Base-by-base conservation (phyloP, 2,888 invertebrate genomes). In the Rhodophaea formosa region DNA sequence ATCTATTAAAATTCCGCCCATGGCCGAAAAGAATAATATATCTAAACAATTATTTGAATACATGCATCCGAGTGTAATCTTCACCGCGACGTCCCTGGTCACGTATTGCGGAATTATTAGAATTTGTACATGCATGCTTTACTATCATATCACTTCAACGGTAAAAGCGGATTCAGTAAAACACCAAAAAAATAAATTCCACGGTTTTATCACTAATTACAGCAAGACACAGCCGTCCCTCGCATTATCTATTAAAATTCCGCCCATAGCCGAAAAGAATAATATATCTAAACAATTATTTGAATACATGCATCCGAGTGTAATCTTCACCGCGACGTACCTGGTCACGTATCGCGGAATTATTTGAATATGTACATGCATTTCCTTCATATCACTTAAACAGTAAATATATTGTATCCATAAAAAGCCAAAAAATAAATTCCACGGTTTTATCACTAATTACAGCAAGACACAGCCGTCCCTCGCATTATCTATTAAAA, bases 291-390 rank as follows among this genome's bases (percentile, higher is more conserved):
- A 82, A 82, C 80, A 84, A 83, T 84, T 80, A 83, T 86, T 83
- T 79, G 79, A 74, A 82, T 79, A 81, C 81, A 84, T 82, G 83
- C 82, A 79, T 66, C 72, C 53, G 60, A 59, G 67, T 70, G 72
- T 84, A 82, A 87, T 87, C 87, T 88, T 86, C 67, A 77, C 80
- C 71, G 79, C 72, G 70, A 74, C 70, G 65, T 75, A 81, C 76
- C 74, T 71, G 84, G 88, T 89, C 89, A 88, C 89, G 88, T 89
- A n/a, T n/a, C n/a, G n/a, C n/a, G n/a, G n/a, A n/a, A n/a, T n/a
- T n/a, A n/a, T n/a, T n/a, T n/a, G n/a, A n/a, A n/a, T n/a, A n/a
- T n/a, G n/a, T n/a, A n/a, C n/a, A n/a, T n/a, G n/a, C n/a, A n/a
- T n/a, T n/a, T n/a, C n/a, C n/a, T n/a, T n/a, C n/a, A n/a, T n/a